Evolutionary conservation across 2,888 invertebrate genomes (phyloP).

Genomic region (Drosophila neotestacea): DNA sequence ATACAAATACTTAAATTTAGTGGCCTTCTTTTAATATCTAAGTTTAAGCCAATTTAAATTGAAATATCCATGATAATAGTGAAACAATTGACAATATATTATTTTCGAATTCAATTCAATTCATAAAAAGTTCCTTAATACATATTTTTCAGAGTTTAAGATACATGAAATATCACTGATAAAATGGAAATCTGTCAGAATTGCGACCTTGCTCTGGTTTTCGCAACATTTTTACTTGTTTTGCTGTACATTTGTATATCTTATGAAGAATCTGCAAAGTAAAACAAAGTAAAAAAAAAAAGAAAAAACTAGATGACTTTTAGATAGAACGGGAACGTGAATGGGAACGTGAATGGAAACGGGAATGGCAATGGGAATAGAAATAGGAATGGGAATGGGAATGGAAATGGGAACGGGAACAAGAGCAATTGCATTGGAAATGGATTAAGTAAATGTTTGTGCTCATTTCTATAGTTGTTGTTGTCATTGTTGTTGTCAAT

Average conservation of each 20-base stretch:
- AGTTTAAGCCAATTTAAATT: too few species aligned
- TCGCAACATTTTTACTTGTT: conserved; percentile 4
- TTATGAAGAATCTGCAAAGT: neutral
- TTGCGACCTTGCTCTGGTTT: conserved; percentile 21
- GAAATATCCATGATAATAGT: too few species aligned
- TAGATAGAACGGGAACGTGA: conserved; percentile 43
- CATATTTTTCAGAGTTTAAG: too few species aligned
- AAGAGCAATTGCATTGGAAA: conserved; percentile 73
- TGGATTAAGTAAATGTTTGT: conserved; percentile 81
- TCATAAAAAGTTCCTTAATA: too few species aligned
- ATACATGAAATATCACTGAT: neutral
- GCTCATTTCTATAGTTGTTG: conserved; percentile 56
- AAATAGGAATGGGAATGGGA: conserved; percentile 14
- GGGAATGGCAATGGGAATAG: conserved; percentile 12
- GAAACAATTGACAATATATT: too few species aligned
- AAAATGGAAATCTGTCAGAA: neutral
- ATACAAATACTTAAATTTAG: too few species aligned
- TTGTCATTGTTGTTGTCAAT: conserved; percentile 34
- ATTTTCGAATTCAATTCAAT: too few species aligned
- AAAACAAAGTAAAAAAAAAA: conserved; percentile 9
- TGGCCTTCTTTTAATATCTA: too few species aligned
- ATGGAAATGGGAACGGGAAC: conserved; percentile 32
- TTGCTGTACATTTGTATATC: conserved; percentile 9
- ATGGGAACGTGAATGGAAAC: conserved; percentile 27
- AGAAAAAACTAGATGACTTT: conserved; percentile 28